These are phyloP conservation scores for Apaloderma vittatum DNA, from an alignment of 2,113 vertebrate species.

Conservation along the genomic window DNA sequence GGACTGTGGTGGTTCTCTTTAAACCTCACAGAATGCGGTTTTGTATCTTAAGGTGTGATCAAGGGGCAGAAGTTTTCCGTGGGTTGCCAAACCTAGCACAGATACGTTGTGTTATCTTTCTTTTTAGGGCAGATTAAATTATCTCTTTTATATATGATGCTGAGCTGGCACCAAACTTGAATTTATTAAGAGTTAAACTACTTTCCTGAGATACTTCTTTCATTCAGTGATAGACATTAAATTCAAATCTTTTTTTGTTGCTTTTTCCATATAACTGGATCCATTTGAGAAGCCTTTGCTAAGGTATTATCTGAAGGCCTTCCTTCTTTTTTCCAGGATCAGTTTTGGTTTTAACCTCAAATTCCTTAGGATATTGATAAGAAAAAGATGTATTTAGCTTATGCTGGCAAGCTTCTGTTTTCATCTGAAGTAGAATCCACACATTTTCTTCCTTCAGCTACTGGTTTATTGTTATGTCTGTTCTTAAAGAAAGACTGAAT, in stretches of 20 bases:
- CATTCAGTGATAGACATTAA: not conserved
- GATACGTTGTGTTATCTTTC: not conserved
- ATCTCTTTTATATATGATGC: not conserved
- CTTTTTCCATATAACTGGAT: not conserved
- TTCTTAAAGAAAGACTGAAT: not conserved
- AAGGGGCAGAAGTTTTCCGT: not conserved
- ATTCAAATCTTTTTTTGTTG: not conserved
- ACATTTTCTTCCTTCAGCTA: not conserved
- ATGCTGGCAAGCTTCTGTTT: conserved; percentile 7
- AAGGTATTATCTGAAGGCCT: not conserved
- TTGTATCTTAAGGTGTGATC: not conserved
- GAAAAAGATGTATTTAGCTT: not conserved
- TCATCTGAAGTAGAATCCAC: not conserved
- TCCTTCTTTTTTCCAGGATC: not conserved
- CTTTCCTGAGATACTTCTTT: not conserved
- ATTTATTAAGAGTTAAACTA: not conserved
- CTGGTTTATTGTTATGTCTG: not conserved
- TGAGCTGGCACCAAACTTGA: not conserved
- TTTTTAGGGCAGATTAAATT: not conserved
- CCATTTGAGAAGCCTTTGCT: not conserved
- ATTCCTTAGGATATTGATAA: not conserved
- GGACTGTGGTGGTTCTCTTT: not conserved
- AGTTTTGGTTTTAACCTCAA: not conserved
- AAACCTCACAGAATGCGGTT: not conserved
- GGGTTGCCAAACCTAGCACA: not conserved